Evolutionary conservation across 1,140 invertebrate genomes (phyloP), one percentile per base, ranked within the genome.

Genomic region (Pristionchus pacificus): DNA sequence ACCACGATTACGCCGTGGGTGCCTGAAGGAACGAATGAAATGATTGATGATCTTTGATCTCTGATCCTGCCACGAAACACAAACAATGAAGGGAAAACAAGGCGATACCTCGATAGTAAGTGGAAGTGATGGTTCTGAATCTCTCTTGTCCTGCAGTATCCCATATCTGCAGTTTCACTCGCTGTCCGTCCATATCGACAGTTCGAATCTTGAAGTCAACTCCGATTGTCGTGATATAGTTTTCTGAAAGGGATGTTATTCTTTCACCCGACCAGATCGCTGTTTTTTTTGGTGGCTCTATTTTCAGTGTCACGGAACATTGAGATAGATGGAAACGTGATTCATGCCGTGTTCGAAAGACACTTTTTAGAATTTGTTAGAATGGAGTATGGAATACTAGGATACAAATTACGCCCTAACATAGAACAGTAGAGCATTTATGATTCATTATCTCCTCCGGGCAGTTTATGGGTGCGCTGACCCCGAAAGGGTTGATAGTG

Each of bases 141-240:
- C 95, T 87, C 85, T 97, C 94, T 75, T 88, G 88, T 2, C 88
- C 88, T 49, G 88, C 88, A 6, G 85, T 86, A 67, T 86, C 85
- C 83, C 95, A 98, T 80, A 99, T 98, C 87, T 99, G 96, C 74
- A 98, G 87, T 86, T 99, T 99, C 0, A 98, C 93, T 80, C 91
- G 90, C 85, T 95, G 90, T 62, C 94, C 95, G 83, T 94, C 91
- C 77, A 98, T 89, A 79, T 92, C 91, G 75, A 98, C 90, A 24
- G 95, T 98, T 82, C 94, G 89, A 81, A 98, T 98, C 89, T 99
- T 98, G 85, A 99, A 99, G 88, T 99, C 96, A 33, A 99, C 96
- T 68, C 96, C 96, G 86, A 99, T 99, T 30, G 96, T 99, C 55
- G 95, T 98, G 83, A 99, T 98, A 82, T 98, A 98, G 88, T 91